Conservation (phyloP, 2,888 invertebrate species). For the Harmothoe impar region DNA sequence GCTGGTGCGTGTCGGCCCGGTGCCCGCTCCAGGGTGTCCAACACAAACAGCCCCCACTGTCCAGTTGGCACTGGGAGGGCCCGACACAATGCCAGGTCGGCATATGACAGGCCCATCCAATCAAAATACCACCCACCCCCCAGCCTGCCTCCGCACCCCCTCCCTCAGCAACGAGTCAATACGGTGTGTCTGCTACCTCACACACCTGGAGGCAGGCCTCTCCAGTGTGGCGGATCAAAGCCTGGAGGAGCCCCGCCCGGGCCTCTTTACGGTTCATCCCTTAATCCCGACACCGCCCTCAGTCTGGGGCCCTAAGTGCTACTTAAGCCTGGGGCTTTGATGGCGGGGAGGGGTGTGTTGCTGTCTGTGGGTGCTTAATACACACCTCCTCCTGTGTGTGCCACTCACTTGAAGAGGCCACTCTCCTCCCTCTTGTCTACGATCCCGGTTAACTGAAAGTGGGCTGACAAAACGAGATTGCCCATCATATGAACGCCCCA, state of each 20-base stretch:
- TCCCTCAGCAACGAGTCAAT: not conserved
- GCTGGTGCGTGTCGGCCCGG: not conserved
- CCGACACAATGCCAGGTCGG: not conserved
- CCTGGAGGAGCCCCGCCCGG: slow-evolving; percentile 10
- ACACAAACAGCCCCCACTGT: not conserved
- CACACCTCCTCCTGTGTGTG: slow-evolving; percentile 16
- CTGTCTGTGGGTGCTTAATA: slow-evolving; percentile 27
- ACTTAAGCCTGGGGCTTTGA: slow-evolving; percentile 35
- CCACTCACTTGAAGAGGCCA: not conserved
- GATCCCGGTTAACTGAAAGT: not conserved
- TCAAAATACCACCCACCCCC: slow-evolving; percentile 21
- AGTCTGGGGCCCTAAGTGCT: not conserved
- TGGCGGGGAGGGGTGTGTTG: not conserved
- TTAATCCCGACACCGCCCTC: slow-evolving; percentile 12
- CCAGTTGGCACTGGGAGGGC: not conserved
- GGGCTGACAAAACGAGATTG: no score
- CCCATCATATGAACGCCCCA: no score
- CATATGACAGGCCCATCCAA: slow-evolving; percentile 32
- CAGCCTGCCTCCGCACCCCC: not conserved
- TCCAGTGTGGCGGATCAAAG: slow-evolving; percentile 18
- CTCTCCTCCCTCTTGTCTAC: not conserved
- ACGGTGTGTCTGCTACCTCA: not conserved
- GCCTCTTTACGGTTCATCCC: slow-evolving; percentile 31
- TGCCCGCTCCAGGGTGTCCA: not conserved
- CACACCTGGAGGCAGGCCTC: not conserved